Evolutionary conservation across 2,888 invertebrate species (phyloP), one percentile per base, ranked within the genome.

Genomic region (Eupithecia insigniata): DNA sequence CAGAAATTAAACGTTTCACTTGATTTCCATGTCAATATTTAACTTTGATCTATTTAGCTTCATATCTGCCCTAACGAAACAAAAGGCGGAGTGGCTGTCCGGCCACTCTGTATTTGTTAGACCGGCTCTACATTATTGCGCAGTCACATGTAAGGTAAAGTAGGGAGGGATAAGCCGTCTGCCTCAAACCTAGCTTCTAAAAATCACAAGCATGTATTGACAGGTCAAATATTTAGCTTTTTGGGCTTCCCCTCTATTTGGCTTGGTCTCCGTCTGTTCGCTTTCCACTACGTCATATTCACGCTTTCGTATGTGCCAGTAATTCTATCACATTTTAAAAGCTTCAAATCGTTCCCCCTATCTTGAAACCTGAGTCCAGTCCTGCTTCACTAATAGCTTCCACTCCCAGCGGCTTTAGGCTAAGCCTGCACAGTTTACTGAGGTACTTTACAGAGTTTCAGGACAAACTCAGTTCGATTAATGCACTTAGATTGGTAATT

Each of bases 401-500:
- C 26, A 67, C 70, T 70, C 73, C 22, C 66, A 70, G 66, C 60
- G 70, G 68, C 67, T 70, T 66, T 68, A 26, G 69, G 67, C 67
- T 68, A 75, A 72, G 70, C 74, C 65, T 62, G 69, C 70, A 67
- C 71, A 75, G 43, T 72, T 75, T 46, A n/a, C 55, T 60, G 30
- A 65, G 61, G 68, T 62, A 70, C 70, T 75, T 69, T 70, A 34
- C 67, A n/a, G 65, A 72, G 72, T 62, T 70, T 36, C 64, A 26
- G n/a, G 43, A 70, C 66, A 60, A 67, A 61, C 65, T 61, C 36
- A 39, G 62, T 66, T 69, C 28, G 58, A 46, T 58, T 70, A 67
- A 46, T 61, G 66, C 46, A 46, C 46, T 46, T n/a, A 46, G 46
- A n/a, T 46, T 46, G n/a, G 46, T 46, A n/a, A 46, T 16, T 39